Evolutionary conservation across 1,140 invertebrate genomes (phyloP).

Genomic region (Heliconius melpomene): DNA sequence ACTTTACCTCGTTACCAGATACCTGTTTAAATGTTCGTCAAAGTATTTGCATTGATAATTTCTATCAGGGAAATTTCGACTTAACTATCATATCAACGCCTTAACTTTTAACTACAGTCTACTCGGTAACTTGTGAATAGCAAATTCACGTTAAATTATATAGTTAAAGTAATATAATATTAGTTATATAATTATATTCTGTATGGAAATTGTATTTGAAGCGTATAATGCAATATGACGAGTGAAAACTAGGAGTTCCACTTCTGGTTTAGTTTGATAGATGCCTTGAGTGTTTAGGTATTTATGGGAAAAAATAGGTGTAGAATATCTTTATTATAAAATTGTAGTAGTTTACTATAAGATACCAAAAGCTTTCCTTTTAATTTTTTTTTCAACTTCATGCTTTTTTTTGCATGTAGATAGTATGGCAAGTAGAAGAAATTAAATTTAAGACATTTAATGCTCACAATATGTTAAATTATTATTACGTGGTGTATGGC

Average conservation of each 20-base stretch:
- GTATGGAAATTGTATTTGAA: background rate
- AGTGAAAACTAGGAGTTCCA: background rate
- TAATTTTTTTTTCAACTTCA: no score
- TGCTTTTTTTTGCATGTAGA: no score
- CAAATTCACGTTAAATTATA: constrained; percentile 4
- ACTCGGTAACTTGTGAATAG: constrained; percentile 20
- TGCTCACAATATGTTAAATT: no score
- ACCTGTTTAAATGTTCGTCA: background rate
- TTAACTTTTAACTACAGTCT: constrained; percentile 21
- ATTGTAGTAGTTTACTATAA: no score
- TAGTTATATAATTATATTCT: background rate
- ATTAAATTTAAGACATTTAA: no score
- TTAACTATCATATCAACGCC: constrained; percentile 24
- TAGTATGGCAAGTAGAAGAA: no score
- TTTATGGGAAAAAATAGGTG: background rate
- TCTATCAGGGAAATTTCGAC: constrained; percentile 18
- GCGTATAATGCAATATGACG: background rate
- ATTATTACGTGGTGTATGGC: no score
- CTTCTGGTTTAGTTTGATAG: background rate
- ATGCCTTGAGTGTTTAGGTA: background rate
- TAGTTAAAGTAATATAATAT: constrained; percentile 4
- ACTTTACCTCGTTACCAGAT: no score
- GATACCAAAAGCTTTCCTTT: no score
- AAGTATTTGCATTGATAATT: constrained; percentile 22
- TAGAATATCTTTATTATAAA: no score